Evolutionary conservation across 2,113 vertebrate genomes (phyloP), one percentile per base, ranked within the genome.

Genomic region (Strigops habroptila): DNA sequence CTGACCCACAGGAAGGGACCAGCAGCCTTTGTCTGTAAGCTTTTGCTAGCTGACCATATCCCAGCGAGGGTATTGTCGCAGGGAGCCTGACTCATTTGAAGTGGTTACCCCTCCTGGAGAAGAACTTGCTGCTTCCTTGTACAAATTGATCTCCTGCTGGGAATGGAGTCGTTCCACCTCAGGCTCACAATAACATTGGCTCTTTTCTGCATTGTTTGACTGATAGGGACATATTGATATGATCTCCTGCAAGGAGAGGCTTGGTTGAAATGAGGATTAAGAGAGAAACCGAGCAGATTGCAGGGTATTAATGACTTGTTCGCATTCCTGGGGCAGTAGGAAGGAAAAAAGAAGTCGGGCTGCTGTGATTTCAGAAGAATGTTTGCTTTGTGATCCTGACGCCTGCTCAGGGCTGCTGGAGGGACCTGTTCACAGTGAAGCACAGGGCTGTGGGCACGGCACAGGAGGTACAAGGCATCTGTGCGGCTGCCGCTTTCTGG

Each of bases 121-220:
- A 93, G 89, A 92, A 11, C 93, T 92, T 3, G 21, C 60, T 65
- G 83, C 82, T 59, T 74, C 91, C 95, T 82, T 43, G 57, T 52
- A 33, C 85, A 95, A 89, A 95, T 19, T 91, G 92, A 74, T 95
- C 88, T 97, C 96, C 95, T 93, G 97, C 96, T 96, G 95, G 64
- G 95, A 95, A 73, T 19, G 16, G 37, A 93, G 91, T 55, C 7
- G 7, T 75, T 86, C 93, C 94, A 53, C 95, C 92, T 80, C 70
- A 5, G 76, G 93, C 87, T 96, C 97, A 94, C 93, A 95, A 28
- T 90, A 80, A 95, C 97, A 65, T 12, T 60, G 96, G 78, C 96
- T 96, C 93, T 91, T 12, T 41, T 60, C 88, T 17, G 25, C 52
- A 2, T 55, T 70, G 92, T 67, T 41, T 78, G 63, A 49, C 93